These are phyloP conservation scores for Epizoanthus illoricatus DNA, from an alignment of 92 coral and sea anemone genomes.

Conservation along the genomic window DNA sequence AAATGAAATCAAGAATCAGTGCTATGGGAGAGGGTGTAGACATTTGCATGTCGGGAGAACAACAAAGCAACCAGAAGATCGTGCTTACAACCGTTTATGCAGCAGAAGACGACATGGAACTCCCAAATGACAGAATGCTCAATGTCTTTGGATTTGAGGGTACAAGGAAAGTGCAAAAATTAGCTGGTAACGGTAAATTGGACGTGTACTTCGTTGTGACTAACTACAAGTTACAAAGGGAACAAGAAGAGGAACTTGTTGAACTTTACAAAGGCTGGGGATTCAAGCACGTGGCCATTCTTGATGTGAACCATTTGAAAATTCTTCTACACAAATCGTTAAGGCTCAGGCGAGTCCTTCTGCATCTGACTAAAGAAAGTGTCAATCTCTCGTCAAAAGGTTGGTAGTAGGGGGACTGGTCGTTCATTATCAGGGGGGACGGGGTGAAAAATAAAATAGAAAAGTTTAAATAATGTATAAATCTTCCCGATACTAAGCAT, in stretches of 20 bases:
- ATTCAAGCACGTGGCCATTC: not conserved
- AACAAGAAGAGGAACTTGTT: not conserved
- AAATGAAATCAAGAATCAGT: not conserved
- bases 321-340: not conserved
- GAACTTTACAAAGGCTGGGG: not conserved
- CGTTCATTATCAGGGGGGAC: no score
- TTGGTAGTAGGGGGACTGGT: not conserved
- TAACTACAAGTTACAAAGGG: constrained; percentile 8
- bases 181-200: not conserved
- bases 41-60: not conserved
- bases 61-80: not conserved
- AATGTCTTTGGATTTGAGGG: not conserved
- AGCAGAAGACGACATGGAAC: not conserved
- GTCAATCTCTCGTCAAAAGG: not conserved
- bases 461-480: no score
- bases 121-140: not conserved
- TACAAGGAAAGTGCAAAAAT: not conserved
- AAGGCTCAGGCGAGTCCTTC: not conserved
- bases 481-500: no score
- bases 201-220: constrained; percentile 1
- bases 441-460: no score
- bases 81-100: not conserved
- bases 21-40: not conserved
- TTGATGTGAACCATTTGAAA: not conserved
- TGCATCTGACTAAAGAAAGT: not conserved